Conservation (phyloP, 2,797 vertebrate species). For the Acropternis orthonyx region DNA sequence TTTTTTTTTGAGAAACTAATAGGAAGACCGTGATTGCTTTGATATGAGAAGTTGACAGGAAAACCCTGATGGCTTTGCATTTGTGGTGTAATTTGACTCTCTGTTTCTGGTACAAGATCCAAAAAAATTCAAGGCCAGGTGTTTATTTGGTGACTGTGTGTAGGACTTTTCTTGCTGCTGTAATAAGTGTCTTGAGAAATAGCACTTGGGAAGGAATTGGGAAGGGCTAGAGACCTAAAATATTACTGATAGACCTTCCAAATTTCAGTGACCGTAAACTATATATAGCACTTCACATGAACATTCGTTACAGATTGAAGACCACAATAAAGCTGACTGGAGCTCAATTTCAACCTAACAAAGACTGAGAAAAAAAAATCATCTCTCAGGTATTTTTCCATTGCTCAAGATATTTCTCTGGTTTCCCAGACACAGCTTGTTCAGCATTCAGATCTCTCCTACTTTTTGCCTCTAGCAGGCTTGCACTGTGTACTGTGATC, state of each 20-base stretch:
- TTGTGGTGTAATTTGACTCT: not conserved
- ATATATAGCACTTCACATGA: not conserved
- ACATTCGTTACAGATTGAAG: not conserved
- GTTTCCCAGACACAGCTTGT: not conserved
- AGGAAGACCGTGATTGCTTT: not conserved
- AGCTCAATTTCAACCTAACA: not conserved
- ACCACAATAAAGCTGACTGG: not conserved
- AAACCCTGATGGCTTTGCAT: not conserved
- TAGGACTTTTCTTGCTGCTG: slow-evolving; percentile 13
- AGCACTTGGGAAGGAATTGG: not conserved
- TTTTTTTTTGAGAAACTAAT: not conserved
- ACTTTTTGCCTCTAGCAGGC: not conserved
- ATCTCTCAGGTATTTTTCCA: not conserved
- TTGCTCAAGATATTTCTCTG: not conserved
- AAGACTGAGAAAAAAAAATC: not conserved
- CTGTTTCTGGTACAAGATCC: not conserved
- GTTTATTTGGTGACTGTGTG: not conserved
- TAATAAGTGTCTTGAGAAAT: not conserved
- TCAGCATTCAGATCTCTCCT: not conserved
- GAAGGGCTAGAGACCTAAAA: not conserved
- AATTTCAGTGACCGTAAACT: slow-evolving; percentile 1
- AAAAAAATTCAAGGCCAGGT: not conserved
- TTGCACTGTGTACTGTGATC: not conserved
- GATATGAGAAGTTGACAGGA: not conserved
- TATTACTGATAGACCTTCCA: not conserved